Percentiles rank a stretch among this genome's conserved stretches.
These are phyloP conservation scores for Spodoptera littoralis DNA, from an alignment of 2,888 invertebrate genomes.

Conservation along the genomic window DNA sequence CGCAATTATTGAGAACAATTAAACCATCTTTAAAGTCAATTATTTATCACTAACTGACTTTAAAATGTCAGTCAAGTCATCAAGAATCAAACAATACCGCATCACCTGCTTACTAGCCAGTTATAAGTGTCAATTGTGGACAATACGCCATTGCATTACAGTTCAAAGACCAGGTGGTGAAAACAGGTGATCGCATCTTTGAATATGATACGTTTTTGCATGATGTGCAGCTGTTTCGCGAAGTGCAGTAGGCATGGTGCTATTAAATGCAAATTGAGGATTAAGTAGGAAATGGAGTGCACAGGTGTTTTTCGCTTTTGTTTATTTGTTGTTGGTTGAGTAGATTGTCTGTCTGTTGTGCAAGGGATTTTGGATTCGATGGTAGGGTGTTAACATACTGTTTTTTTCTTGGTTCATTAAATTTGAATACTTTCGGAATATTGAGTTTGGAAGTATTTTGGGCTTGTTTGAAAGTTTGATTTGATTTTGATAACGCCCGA, in stretches of 20 bases:
- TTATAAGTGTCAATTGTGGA: slow-evolving; percentile 28
- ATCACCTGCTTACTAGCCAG: slow-evolving; percentile 18
- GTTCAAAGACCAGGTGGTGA: slow-evolving; percentile 21
- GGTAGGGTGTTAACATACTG: no score
- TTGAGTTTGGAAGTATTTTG: slow-evolving; percentile 40
- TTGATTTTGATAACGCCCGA: slow-evolving; percentile 34
- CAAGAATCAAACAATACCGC: slow-evolving; percentile 25
- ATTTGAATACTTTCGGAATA: slow-evolving; percentile 33
- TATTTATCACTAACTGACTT: no score
- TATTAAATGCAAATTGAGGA: slow-evolving; percentile 32
- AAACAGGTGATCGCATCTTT: slow-evolving; percentile 31
- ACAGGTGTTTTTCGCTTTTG: slow-evolving; percentile 10
- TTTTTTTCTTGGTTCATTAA: no score
- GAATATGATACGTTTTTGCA: slow-evolving; percentile 12
- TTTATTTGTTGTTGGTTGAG: slow-evolving; percentile 1
- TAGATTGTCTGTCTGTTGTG: no score
- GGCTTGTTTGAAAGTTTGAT: slow-evolving; percentile 35
- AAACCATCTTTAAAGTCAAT: no score
- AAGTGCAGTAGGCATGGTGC: slow-evolving; percentile 11
- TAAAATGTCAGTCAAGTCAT: slow-evolving; percentile 1
- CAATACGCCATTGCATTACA: slow-evolving; percentile 28
- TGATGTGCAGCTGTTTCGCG: slow-evolving; percentile 20
- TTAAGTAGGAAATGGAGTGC: slow-evolving; percentile 3
- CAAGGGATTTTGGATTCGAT: no score
- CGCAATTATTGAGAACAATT: no score